Evolutionary conservation across 2,797 vertebrate genomes (phyloP).

Genomic region (Sebastes nivosus): DNA sequence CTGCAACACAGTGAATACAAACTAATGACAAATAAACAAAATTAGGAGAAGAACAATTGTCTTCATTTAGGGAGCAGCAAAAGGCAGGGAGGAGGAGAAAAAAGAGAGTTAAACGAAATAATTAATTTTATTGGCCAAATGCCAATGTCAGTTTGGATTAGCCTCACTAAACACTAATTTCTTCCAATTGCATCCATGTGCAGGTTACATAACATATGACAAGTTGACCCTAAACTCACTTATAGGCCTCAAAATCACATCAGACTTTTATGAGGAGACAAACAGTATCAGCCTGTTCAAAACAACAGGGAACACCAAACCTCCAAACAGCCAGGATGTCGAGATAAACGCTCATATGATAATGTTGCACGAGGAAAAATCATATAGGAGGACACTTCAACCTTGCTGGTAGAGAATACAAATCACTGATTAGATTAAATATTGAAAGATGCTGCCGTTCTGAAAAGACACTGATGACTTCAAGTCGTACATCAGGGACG

Average conservation of each 20-base stretch:
- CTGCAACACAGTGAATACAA: not conserved
- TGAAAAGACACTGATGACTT: not conserved
- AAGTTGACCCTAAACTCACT: not conserved
- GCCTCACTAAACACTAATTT: not conserved
- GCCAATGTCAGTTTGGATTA: not conserved
- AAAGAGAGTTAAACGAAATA: not conserved
- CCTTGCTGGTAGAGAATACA: not conserved
- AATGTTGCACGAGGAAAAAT: not conserved
- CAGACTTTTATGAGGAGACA: not conserved
- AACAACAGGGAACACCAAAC: not conserved
- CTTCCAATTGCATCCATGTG: not conserved
- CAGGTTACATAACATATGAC: not conserved
- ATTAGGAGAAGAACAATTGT: not conserved
- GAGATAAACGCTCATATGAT: not conserved
- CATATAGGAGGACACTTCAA: not conserved
- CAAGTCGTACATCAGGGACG: not conserved
- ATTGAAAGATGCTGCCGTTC: not conserved
- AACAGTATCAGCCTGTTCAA: not conserved
- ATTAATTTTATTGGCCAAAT: not conserved
- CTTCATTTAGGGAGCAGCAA: not conserved
- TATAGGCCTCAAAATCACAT: not conserved
- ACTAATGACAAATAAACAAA: not conserved
- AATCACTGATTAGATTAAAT: constrained; percentile 21
- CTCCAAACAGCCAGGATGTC: not conserved
- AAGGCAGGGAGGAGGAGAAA: not conserved